These are phyloP conservation scores for Pelvicachromis taeniatus DNA, from an alignment of 2,113 vertebrate genomes.

Conservation along the genomic window DNA sequence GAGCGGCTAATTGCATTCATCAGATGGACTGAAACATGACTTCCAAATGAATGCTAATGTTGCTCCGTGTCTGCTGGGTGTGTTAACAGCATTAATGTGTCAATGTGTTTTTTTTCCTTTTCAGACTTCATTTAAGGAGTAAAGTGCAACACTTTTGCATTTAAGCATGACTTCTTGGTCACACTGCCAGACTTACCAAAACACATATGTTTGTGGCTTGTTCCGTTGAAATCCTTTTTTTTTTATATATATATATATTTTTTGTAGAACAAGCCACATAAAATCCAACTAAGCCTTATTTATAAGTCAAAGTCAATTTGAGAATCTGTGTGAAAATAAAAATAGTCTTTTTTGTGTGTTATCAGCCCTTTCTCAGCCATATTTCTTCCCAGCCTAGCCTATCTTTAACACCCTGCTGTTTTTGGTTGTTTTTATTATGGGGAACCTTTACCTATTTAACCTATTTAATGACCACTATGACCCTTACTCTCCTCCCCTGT, in stretches of 20 bases:
- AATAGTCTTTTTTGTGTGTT: background rate
- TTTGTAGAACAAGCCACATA: background rate
- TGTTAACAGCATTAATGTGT: background rate
- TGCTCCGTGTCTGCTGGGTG: background rate
- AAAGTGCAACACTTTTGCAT: background rate
- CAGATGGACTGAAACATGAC: background rate
- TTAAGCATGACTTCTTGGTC: background rate
- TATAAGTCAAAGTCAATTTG: background rate
- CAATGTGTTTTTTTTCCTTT: background rate
- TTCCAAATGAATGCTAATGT: background rate
- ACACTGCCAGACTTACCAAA: background rate
- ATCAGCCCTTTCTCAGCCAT: background rate
- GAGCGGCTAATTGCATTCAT: background rate
- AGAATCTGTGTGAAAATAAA: background rate
- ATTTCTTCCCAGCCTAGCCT: constrained; percentile 26
- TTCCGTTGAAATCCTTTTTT: background rate
- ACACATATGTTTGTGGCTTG: background rate
- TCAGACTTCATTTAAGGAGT: background rate
- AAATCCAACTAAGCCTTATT: background rate
- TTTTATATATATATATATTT: fast-evolving
- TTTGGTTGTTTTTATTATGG: constrained; percentile 11
- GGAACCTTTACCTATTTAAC: background rate
- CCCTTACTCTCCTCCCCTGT: constrained; percentile 29
- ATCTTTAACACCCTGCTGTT: constrained; percentile 46
- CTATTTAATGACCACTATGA: constrained; percentile 33